Percentiles rank a stretch among this genome's conserved stretches.
Evolutionary conservation across 2,797 vertebrate species (phyloP).

Genomic region (Phrynocephalus guinanensis): DNA sequence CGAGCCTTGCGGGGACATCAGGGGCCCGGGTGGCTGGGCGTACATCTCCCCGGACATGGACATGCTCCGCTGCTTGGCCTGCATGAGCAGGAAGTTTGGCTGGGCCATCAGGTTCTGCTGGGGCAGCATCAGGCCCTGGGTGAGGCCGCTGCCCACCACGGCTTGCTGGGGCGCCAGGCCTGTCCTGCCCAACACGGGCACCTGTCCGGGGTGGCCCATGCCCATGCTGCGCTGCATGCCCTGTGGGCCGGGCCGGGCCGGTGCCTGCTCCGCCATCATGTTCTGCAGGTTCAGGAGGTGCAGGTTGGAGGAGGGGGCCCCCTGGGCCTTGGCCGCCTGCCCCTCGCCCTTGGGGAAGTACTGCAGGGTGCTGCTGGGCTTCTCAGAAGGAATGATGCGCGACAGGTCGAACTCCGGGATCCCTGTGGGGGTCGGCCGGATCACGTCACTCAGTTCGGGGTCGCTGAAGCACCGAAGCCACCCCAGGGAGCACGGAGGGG

Average conservation of each 20-base stretch:
- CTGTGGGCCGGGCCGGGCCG: constrained; percentile 87
- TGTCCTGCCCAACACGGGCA: constrained; percentile 93
- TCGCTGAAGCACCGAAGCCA: constrained; percentile 87
- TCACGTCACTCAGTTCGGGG: constrained; percentile 95
- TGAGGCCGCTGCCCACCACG: constrained; percentile 84
- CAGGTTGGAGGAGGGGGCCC: constrained; percentile 85
- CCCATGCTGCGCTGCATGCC: constrained; percentile 87
- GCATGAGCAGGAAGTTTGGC: constrained; percentile 98
- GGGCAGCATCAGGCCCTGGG: constrained; percentile 81
- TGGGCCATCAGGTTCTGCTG: constrained; percentile 86
- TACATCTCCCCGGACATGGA: constrained; percentile 91
- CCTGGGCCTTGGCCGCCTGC: constrained; percentile 81
- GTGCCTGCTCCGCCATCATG: constrained; percentile 94
- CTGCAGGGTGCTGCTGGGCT: constrained; percentile 98
- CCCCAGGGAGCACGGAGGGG: constrained; percentile 77
- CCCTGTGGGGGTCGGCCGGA: constrained; percentile 91
- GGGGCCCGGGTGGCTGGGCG: constrained; percentile 84
- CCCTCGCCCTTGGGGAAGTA: constrained; percentile 94
- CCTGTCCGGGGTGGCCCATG: constrained; percentile 91
- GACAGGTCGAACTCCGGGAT: constrained; percentile 98
- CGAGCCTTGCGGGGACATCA: constrained; percentile 92
- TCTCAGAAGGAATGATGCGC: constrained; percentile 97
- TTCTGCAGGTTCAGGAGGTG: constrained; percentile 97
- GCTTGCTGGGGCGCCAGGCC: constrained; percentile 88
- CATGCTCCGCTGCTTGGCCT: constrained; percentile 92